Evolutionary conservation across 2,113 vertebrate genomes (phyloP).

Genomic region (Sialia sialis): DNA sequence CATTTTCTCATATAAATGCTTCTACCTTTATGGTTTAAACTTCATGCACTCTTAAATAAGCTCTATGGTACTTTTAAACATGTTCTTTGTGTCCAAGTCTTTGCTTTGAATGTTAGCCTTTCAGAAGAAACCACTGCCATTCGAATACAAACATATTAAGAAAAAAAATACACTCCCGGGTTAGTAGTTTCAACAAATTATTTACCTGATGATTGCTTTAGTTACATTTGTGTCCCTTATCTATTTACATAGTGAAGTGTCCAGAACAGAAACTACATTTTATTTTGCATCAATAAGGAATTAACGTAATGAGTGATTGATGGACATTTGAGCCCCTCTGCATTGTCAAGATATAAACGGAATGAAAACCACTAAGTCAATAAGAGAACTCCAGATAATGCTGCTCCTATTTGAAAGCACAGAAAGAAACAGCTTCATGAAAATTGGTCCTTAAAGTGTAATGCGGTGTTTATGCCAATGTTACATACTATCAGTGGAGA

Average conservation of each 20-base stretch:
- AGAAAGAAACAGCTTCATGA: not conserved
- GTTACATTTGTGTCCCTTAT: fast-evolving
- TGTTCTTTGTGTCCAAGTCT: not conserved
- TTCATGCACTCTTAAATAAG: not conserved
- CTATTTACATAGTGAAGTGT: not conserved
- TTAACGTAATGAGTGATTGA: not conserved
- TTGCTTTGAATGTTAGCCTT: not conserved
- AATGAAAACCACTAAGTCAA: not conserved
- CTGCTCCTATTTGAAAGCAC: not conserved
- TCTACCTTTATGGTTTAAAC: not conserved
- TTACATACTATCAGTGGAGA: not conserved
- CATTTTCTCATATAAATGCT: not conserved
- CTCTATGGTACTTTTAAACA: not conserved
- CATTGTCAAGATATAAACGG: not conserved
- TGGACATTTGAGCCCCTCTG: not conserved
- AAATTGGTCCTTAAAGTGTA: not conserved
- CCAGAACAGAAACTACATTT: not conserved
- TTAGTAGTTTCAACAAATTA: not conserved
- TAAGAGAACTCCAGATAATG: not conserved
- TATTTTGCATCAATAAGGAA: not conserved
- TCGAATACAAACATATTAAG: fast-evolving
- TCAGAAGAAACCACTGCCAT: not conserved
- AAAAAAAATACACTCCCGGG: not conserved
- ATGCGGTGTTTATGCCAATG: not conserved
- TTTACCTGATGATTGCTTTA: not conserved